Conservation (phyloP, 2,888 invertebrate genomes). For the Branchellion lobata region DNA sequence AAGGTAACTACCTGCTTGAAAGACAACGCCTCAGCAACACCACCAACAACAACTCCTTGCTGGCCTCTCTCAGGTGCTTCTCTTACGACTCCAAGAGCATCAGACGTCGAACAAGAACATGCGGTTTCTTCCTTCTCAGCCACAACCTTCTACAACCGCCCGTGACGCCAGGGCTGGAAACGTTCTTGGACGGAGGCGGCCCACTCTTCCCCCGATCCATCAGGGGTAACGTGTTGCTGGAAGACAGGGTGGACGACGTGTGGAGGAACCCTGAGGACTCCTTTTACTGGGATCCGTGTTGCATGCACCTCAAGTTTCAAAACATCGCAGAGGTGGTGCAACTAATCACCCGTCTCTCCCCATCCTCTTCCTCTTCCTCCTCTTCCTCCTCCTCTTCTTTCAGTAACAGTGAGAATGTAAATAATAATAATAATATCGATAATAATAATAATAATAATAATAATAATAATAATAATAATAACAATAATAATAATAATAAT, state of each 20-base stretch:
- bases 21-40: background rate
- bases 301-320: background rate
- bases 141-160: constrained; percentile 16
- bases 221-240: constrained; percentile 38
- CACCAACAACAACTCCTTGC: background rate
- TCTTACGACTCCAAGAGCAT: constrained; percentile 8
- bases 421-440: background rate
- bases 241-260: constrained; percentile 29
- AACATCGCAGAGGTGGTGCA: background rate
- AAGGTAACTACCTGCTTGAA: constrained; percentile 22
- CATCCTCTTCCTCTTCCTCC: background rate
- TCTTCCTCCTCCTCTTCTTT: background rate
- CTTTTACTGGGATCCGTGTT: constrained; percentile 43
- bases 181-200: background rate
- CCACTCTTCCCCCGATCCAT: constrained; percentile 28
- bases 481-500: background rate
- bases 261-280: constrained; percentile 45
- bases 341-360: too few relatives aligned
- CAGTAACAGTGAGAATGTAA: background rate
- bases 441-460: background rate
- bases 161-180: background rate
- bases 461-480: background rate
- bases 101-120: constrained; percentile 20
- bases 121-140: constrained; percentile 36
- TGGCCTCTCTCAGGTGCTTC: background rate